Percentiles rank a stretch among this genome's conserved stretches.
Conservation (phyloP, 2,113 vertebrate genomes). For the Callocephalon fimbriatum region DNA sequence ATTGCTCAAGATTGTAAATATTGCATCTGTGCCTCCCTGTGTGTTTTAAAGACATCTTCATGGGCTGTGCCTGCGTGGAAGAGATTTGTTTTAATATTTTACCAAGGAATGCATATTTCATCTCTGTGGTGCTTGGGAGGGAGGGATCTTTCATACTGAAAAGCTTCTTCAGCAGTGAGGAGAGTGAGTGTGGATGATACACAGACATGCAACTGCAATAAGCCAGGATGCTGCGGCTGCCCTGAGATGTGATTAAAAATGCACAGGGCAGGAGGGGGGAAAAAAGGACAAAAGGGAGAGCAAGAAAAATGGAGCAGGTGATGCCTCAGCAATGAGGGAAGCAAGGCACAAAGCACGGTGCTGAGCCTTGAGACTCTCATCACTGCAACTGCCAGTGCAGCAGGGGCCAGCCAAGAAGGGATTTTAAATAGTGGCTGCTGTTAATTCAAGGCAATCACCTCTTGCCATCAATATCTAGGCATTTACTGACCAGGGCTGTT, state of each 20-base stretch:
- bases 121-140: neutral
- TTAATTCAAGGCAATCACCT: neutral
- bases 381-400: neutral
- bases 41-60: conserved; percentile 33
- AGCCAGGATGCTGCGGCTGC: neutral
- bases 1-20: conserved; percentile 51
- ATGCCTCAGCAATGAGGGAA: neutral
- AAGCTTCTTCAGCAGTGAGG: neutral
- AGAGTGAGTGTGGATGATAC: neutral
- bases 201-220: neutral
- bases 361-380: neutral
- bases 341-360: neutral
- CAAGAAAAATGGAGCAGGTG: neutral
- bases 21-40: neutral
- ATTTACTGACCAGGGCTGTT: neutral
- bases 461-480: neutral
- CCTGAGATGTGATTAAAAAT: neutral
- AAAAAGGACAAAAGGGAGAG: neutral
- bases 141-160: neutral
- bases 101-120: conserved; percentile 18
- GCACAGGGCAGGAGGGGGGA: neutral
- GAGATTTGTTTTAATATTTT: conserved; percentile 49
- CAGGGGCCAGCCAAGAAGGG: neutral
- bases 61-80: neutral
- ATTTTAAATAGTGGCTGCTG: neutral